Evolutionary conservation across 2,888 invertebrate genomes (phyloP).

Genomic region (Diogma glabrata): DNA sequence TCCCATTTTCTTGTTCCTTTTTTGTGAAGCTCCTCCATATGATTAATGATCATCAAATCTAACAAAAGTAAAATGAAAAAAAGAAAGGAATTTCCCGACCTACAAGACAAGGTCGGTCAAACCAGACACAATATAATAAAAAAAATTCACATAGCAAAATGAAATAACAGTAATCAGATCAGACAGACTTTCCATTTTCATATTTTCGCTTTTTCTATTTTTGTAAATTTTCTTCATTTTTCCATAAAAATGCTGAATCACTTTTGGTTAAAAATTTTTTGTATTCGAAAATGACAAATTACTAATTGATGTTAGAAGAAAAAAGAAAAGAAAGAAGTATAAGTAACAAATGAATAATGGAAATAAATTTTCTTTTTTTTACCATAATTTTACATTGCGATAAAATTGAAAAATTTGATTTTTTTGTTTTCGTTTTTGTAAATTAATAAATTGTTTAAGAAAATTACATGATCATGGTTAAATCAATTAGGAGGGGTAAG

Average conservation of each 20-base stretch:
- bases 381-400: too few relatives aligned
- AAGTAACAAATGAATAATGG: too few relatives aligned
- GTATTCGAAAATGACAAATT: slow-evolving; percentile 6
- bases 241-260: slow-evolving; percentile 4
- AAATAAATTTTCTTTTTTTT: too few relatives aligned
- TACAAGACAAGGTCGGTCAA: slow-evolving; percentile 6
- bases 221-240: neutral
- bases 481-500: too few relatives aligned
- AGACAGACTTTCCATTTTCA: slow-evolving; percentile 5
- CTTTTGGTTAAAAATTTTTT: too few relatives aligned
- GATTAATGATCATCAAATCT: too few relatives aligned
- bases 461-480: too few relatives aligned
- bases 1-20: neutral
- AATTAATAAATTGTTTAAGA: too few relatives aligned
- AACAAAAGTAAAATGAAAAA: too few relatives aligned
- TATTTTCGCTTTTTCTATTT: neutral
- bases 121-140: neutral
- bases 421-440: too few relatives aligned
- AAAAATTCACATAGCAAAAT: neutral
- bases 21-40: too few relatives aligned
- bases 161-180: slow-evolving; percentile 7
- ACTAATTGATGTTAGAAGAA: slow-evolving; percentile 6
- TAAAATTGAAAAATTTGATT: too few relatives aligned
- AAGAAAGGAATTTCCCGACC: neutral
- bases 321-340: neutral